These are phyloP conservation scores for Protobothrops flavoviridis DNA, from an alignment of 2,113 vertebrate genomes.

Conservation along the genomic window DNA sequence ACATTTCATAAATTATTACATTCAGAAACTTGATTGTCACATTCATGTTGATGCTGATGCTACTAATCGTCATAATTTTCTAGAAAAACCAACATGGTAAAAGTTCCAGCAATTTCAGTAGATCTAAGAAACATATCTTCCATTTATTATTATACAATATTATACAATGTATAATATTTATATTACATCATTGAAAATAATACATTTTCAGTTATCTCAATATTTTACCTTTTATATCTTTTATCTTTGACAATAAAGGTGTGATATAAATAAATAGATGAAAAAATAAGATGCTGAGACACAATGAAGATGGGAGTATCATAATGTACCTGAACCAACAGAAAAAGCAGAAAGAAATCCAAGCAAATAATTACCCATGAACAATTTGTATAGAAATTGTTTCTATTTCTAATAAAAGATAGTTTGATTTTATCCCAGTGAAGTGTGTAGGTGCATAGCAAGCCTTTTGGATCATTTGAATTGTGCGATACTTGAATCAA, in stretches of 20 bases:
- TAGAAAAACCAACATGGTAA: background rate
- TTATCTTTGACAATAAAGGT: background rate
- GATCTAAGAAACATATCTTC: background rate
- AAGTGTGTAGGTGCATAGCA: background rate
- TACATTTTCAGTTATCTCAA: background rate
- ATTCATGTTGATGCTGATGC: background rate
- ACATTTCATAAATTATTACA: slow-evolving; percentile 38
- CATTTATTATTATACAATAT: no score
- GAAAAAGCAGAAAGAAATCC: slow-evolving; percentile 38
- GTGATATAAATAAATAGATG: background rate
- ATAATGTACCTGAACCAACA: background rate
- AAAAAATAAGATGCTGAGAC: background rate
- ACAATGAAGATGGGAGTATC: background rate
- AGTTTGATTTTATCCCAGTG: background rate
- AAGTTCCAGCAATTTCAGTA: background rate
- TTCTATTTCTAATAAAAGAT: background rate
- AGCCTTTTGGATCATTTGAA: background rate
- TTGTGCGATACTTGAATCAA: background rate
- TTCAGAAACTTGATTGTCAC: slow-evolving; percentile 20
- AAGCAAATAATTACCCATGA: background rate
- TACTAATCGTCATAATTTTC: background rate
- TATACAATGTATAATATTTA: background rate
- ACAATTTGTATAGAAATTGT: background rate
- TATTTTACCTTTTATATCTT: background rate
- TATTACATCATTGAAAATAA: background rate